phyloP scores from a whole-genome alignment of 2,113 vertebrate genomes.

The Odocoileus hemionus region DNA sequence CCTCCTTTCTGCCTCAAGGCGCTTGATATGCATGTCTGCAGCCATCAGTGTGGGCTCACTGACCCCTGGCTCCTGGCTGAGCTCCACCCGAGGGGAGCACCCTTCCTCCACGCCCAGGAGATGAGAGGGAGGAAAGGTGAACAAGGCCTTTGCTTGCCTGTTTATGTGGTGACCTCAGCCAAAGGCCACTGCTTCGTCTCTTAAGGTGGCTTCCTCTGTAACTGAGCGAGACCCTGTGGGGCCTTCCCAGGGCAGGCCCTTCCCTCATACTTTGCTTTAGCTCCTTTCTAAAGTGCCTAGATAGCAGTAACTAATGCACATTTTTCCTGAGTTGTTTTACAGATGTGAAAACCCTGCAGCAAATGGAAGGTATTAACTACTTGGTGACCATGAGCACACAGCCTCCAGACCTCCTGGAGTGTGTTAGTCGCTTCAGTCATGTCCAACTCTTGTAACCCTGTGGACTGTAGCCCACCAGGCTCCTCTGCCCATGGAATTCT shows the following conservation, averaged over 20 bases:
- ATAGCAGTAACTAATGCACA: not conserved
- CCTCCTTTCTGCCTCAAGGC: not conserved
- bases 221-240: not conserved
- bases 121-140: not conserved
- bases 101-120: not conserved
- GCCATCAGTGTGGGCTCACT: not conserved
- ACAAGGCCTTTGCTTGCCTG: not conserved
- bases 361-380: not conserved
- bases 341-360: not conserved
- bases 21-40: not conserved
- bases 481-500: not conserved
- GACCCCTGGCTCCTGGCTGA: not conserved
- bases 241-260: not conserved
- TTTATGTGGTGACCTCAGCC: not conserved
- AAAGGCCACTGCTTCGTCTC: not conserved
- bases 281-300: not conserved
- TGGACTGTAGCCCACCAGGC: not conserved
- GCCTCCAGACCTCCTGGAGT: not conserved
- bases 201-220: not conserved
- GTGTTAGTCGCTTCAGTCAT: rapidly evolving
- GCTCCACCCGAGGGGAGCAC: rapidly evolving
- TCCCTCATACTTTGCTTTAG: not conserved
- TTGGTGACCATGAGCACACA: not conserved
- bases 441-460: not conserved
- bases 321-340: not conserved